phyloP scores from a whole-genome alignment of 2,888 invertebrate species.

The Netelia virgata region DNA sequence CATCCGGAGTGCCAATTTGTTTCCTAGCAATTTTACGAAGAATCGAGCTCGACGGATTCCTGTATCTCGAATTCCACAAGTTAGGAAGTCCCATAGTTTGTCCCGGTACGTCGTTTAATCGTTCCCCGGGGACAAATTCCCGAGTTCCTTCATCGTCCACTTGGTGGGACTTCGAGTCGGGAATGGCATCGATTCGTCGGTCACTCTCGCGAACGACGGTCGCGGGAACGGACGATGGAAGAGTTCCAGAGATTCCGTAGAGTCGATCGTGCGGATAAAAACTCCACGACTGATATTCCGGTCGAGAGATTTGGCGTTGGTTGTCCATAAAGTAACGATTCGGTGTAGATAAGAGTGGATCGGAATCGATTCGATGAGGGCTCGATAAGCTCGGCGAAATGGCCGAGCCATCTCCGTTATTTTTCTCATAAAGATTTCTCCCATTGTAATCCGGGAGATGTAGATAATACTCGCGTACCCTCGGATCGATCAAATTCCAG shows the following conservation, averaged over 20 bases:
- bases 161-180: background rate
- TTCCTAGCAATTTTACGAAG: slow-evolving; percentile 18
- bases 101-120: slow-evolving; percentile 28
- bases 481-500: slow-evolving; percentile 26
- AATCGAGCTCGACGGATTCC: slow-evolving; percentile 38
- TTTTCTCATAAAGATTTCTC: slow-evolving; percentile 46
- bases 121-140: slow-evolving; percentile 29
- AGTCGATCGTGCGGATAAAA: slow-evolving; percentile 45
- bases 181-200: slow-evolving; percentile 7
- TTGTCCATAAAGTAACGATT: slow-evolving; percentile 28
- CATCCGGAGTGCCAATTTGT: slow-evolving; percentile 4
- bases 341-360: slow-evolving; percentile 17
- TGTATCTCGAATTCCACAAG: slow-evolving; percentile 54
- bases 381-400: slow-evolving; percentile 26
- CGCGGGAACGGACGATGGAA: background rate
- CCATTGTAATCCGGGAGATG: slow-evolving; percentile 37
- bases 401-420: slow-evolving; percentile 26
- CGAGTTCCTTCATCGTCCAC: background rate
- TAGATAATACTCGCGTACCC: slow-evolving; percentile 22
- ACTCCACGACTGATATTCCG: slow-evolving; percentile 33
- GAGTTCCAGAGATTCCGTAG: background rate
- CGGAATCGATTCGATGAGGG: slow-evolving; percentile 38
- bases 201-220: background rate
- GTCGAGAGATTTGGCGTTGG: background rate
- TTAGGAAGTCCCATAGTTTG: slow-evolving; percentile 49